Base-by-base conservation (phyloP, 2,888 invertebrate genomes). In the Clitarchus hookeri region DNA sequence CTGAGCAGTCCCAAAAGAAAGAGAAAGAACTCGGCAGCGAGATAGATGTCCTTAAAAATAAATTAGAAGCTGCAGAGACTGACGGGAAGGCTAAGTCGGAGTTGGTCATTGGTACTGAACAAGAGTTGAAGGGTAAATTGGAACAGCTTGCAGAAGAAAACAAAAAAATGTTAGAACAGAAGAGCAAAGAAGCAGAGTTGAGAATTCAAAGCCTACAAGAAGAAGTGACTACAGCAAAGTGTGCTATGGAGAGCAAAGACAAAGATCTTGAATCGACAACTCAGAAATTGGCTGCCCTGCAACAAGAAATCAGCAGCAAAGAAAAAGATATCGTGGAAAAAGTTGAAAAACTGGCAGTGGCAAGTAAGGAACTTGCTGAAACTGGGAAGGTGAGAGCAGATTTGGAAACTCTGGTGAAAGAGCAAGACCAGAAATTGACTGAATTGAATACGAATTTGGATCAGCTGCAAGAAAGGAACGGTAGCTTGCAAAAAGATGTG, bases 61-160 rank as follows among this genome's bases (percentile, higher is more conserved):
- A 87, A 54, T 36, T 87, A 83, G 84, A 86, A 36, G 86, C 82
- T 48, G 19, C 85, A 78, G 86, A 88, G 84, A 85, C 84, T 4
- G 86, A 87, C 27, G 65, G 84, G n/a, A 86, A 86, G 65, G 25
- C 85, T 26, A 85, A 87, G 23, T 86, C 83, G n/a, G 85, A 85
- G 16, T 84, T 85, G 26, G 77, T 44, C 26, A n/a, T 84, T 16
- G 87, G 65, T 82, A 87, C 85, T 19, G 87, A 88, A 85, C 48
- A 85, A 78, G 86, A 87, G 84, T 80, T 87, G 13, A 85, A 86
- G 83, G 78, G 85, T n/a, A 88, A 87, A 84, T 36, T 88, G 19
- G 87, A 93, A 91, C 92, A 93, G 90, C 92, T 93, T 88, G 92
- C 93, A 83, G 93, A 93, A 86, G 92, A 92, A 89, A 89, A 93